Evolutionary conservation across 2,888 invertebrate species (phyloP), one percentile per base, ranked within the genome.

Genomic region (Acleris sparsana): DNA sequence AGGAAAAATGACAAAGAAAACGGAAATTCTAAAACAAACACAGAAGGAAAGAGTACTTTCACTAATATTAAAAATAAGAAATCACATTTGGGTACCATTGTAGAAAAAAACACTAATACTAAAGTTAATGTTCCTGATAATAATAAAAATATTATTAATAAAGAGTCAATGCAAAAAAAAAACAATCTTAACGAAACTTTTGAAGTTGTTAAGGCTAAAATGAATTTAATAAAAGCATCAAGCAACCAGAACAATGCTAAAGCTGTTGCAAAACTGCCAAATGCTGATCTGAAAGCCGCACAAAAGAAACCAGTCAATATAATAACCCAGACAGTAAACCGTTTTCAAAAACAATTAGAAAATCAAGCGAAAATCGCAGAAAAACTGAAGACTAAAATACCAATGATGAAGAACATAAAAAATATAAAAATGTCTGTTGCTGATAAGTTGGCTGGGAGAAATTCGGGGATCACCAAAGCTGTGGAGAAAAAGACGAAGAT

Each of bases 401-500:
- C 62, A 16, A 63, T 67, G 43, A 61, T 63, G 57, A 60, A 63
- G 20, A 56, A 18, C 11, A 60, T 46, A 39, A 33, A 56, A 33
- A 44, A 25, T 33, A 29, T 55, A 39, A 64, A 62, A 53, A 62
- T 53, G 57, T 58, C 57, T 22, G 22, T 59, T 46, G 68, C 51
- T 1, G 43, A 44, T 9, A 60, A 63, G 61, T 0, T 33, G 9
- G 33, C 2, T 7, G 75, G 73, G 44, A 75, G 76, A 68, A 79
- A 75, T 70, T 1, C 20, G 3, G 53, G 53, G 22, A 72, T 53
- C 9, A 72, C 62, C 16, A 63, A 66, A 11, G 58, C 51, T 3
- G 17, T 33, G 2, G 73, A 69, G 46, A 67, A 61, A 0, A 25
- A 25, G 25, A 76, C 86, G 0, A 86, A 82, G 67, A 85, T 87